Evolutionary conservation across 2,888 invertebrate species (phyloP), one percentile per base, ranked within the genome.

Genomic region (Tubulanus polymorphus): DNA sequence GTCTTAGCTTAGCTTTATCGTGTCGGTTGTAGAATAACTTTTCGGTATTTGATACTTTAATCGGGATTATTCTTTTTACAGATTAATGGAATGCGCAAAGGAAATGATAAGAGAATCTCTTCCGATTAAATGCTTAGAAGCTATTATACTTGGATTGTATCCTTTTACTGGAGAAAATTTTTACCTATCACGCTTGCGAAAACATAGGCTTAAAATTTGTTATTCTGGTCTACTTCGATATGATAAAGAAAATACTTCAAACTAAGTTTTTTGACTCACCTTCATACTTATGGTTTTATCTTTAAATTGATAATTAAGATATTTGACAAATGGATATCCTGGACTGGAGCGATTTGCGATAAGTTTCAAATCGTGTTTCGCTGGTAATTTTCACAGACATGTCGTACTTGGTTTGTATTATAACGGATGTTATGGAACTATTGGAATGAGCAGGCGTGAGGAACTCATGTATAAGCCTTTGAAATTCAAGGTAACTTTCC

Each of bases 61-160:
- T n/a, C n/a, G n/a, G 23, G 5, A 26, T 53, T 30, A 54, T 57
- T 45, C 56, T 41, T 56, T 3, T 67, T 65, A 29, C 58, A 78
- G 79, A 27, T 57, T 80, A 56, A 76, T 78, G 74, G 78, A 79
- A 26, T 67, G 64, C 56, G 79, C 79, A 26, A 75, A 72, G 59
- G 74, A 76, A 47, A 79, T 79, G 73, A 75, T 79, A 3, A 64
- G 70, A 59, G 78, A 78, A 60, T 68, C 79, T 20, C 63, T 80
- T 35, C 80, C 80, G 20, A 80, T 80, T 51, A 80, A 80, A 61
- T 80, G 80, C 60, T 63, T 80, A 25, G 80, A 80, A 60, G 80
- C 80, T 26, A 76, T 80, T 32, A 73, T 80, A 51, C 65, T 80
- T 1, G 76, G 73, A 57, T 62, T 78, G 76, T 78, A 77, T 75